Evolutionary conservation across 1,140 invertebrate species (phyloP).

Genomic region (Musca vetustissima): DNA sequence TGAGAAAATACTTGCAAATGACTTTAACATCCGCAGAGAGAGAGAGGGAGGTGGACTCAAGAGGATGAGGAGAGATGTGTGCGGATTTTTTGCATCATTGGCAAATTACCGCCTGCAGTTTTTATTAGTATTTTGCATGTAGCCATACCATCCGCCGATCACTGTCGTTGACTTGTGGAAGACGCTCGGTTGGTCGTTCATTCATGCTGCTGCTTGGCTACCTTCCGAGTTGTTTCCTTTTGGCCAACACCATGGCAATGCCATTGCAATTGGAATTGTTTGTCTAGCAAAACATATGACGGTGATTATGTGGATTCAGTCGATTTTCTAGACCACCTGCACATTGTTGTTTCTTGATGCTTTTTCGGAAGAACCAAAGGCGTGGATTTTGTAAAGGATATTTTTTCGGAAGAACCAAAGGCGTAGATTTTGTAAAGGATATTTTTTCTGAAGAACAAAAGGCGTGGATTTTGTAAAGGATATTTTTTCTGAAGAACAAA

Average conservation of each 20-base stretch:
- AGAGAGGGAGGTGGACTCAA: neutral
- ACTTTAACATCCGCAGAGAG: no score
- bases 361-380: no score
- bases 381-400: no score
- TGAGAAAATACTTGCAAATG: neutral
- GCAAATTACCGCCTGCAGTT: conserved; percentile 22
- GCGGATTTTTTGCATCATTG: conserved; percentile 1
- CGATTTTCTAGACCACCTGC: conserved; percentile 20
- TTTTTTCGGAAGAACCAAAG: no score
- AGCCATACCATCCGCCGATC: neutral
- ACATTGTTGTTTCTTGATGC: conserved; percentile 4
- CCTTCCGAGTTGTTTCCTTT: neutral
- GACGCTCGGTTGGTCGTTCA: neutral
- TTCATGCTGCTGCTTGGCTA: neutral
- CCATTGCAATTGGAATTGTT: conserved; percentile 1
- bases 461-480: no score
- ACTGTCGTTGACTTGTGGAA: neutral
- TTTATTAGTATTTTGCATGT: neutral
- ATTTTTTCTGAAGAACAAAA: no score
- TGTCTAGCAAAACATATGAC: neutral
- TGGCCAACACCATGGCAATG: neutral
- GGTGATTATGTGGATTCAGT: neutral
- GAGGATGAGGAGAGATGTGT: neutral
- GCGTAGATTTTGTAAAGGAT: no score
- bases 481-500: no score